Evolutionary conservation across 2,113 vertebrate species (phyloP), one percentile per base, ranked within the genome.

Genomic region (Elgaria multicarinata): DNA sequence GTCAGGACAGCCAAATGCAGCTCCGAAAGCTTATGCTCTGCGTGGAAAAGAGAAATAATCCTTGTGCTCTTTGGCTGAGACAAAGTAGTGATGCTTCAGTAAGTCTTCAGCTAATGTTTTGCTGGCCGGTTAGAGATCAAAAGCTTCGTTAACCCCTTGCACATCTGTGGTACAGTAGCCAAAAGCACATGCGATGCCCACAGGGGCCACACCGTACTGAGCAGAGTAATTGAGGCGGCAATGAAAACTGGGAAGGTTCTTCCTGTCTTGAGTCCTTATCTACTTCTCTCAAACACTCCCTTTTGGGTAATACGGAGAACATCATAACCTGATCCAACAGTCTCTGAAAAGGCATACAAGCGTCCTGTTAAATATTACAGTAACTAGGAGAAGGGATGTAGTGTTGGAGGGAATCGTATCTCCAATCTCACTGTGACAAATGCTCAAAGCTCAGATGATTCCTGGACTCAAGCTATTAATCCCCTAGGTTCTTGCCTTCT

Each of bases 21-120:
- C 44, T 79, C 87, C 62, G 42, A 89, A 87, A 87, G 0, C 26
- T 62, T 58, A 42, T 0, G 10, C 0, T 7, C 69, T 83, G n/a
- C 0, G 22, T 39, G 53, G 66, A 44, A 93, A 89, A 58, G 1
- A 79, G 39, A 81, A 91, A 91, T 79, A 88, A 91, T 87, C 86
- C 71, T 16, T 31, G 66, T 88, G 86, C 66, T 88, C 72, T 87
- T 85, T 77, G 82, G 39, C 74, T 91, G 66, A 87, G 24, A 64
- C 72, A 26, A 80, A 80, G n/a, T 24, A 46, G 44, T 24, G 86
- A 83, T 87, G 14, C 33, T 76, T 66, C 89, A 92, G 36, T 53
- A 84, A 93, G 0, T 33, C 44, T 36, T 3, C 20, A 80, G 53
- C 77, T 82, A 69, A 28, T 36, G 28, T 20, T 77, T 75, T 79